These are phyloP conservation scores for Ennomos quercinarius DNA, from an alignment of 2,888 invertebrate species.

Conservation along the genomic window DNA sequence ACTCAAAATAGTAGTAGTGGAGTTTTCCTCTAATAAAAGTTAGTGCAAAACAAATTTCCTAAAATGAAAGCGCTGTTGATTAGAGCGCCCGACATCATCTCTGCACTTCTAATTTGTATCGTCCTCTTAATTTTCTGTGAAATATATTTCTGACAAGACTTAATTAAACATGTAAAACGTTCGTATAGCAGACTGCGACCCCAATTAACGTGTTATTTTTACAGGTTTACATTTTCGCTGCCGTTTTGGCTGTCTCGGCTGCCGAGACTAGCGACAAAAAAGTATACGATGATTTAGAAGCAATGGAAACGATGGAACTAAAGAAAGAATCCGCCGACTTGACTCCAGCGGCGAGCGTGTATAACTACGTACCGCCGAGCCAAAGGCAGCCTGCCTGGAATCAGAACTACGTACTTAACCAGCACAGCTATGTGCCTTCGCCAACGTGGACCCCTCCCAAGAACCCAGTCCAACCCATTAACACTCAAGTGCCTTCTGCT, in stretches of 20 bases:
- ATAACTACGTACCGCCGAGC: slow-evolving; percentile 54
- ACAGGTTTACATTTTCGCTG: slow-evolving; percentile 64
- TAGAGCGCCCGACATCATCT: slow-evolving; percentile 2
- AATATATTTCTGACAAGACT: too few species aligned
- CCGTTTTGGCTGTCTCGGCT: slow-evolving; percentile 64
- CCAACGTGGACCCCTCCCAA: slow-evolving; percentile 38
- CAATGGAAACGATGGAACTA: slow-evolving; percentile 59
- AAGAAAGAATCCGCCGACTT: slow-evolving; percentile 53
- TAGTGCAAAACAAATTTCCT: slow-evolving; percentile 4
- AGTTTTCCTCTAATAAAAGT: too few species aligned
- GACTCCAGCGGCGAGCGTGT: slow-evolving; percentile 52
- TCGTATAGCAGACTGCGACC: not conserved
- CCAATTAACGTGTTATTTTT: slow-evolving; percentile 21
- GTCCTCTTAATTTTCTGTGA: too few species aligned
- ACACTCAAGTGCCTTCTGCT: slow-evolving; percentile 11
- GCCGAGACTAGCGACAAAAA: slow-evolving; percentile 57
- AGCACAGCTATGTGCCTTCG: slow-evolving; percentile 6
- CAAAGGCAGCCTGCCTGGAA: slow-evolving; percentile 50
- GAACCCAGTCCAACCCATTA: slow-evolving; percentile 16
- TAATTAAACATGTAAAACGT: too few species aligned
- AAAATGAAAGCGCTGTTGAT: slow-evolving; percentile 28
- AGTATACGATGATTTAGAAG: slow-evolving; percentile 60
- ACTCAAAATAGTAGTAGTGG: too few species aligned
- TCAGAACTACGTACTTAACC: slow-evolving; percentile 38
- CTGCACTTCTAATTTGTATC: not conserved